Evolutionary conservation across 2,888 invertebrate species (phyloP).

Genomic region (Elgonia sp.): DNA sequence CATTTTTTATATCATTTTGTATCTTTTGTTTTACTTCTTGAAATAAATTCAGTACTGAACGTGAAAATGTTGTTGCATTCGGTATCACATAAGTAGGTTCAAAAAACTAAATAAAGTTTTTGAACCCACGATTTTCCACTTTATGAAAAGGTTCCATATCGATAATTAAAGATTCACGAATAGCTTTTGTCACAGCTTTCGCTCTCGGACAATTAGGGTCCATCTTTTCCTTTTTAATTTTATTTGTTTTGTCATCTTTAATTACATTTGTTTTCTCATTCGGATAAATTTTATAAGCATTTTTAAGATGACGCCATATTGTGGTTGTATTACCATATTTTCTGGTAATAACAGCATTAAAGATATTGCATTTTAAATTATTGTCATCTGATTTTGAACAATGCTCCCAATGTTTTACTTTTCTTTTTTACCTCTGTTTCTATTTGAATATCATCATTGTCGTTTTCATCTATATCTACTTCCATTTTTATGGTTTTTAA

Average conservation of each 20-base stretch:
- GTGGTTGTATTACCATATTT: conserved; percentile 10
- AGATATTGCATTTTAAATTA: too few species aligned
- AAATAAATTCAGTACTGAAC: neutral
- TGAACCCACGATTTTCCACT: neutral
- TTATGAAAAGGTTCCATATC: conserved; percentile 18
- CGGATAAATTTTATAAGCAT: neutral
- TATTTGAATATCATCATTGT: too few species aligned
- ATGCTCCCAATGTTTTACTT: too few species aligned
- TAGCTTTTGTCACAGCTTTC: neutral
- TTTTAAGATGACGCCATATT: neutral
- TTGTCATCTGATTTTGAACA: too few species aligned
- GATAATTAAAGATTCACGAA: conserved; percentile 8
- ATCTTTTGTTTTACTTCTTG: conserved; percentile 1
- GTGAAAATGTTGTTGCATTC: conserved; percentile 1
- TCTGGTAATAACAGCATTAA: too few species aligned
- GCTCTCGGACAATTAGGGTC: conserved; percentile 7
- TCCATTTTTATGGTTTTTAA: too few species aligned
- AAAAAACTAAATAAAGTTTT: neutral
- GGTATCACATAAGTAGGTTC: conserved; percentile 5
- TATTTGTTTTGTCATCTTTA: neutral
- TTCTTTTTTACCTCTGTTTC: too few species aligned
- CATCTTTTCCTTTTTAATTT: neutral
- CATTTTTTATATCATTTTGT: neutral
- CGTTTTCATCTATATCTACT: too few species aligned
- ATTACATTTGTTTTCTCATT: too few species aligned